These are phyloP conservation scores for Cecidostiba fungosa DNA, from an alignment of 2,888 invertebrate genomes.

Conservation along the genomic window DNA sequence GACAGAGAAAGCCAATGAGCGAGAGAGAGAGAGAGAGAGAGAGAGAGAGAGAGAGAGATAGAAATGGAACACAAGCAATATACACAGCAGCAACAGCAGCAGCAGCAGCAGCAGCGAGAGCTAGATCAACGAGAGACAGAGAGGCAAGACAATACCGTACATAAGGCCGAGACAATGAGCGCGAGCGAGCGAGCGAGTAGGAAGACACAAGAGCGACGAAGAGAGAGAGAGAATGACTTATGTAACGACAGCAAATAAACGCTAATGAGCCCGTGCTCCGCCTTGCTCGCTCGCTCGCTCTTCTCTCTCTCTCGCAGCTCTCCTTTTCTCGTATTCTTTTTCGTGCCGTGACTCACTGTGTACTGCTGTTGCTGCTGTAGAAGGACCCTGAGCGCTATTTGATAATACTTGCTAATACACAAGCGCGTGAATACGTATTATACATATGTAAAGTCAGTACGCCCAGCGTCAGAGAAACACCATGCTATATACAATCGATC, in stretches of 20 bases:
- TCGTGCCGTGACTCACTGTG: conserved; percentile 8
- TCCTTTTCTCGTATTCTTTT: conserved; percentile 7
- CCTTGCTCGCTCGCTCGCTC: conserved; percentile 67
- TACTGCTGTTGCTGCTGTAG: background rate
- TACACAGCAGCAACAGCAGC: conserved; percentile 20
- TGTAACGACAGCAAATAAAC: conserved; percentile 79
- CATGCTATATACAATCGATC: too few species aligned
- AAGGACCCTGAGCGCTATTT: conserved; percentile 44
- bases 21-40: conserved; percentile 53
- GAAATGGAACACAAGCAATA: conserved; percentile 17
- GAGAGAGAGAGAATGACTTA: conserved; percentile 71
- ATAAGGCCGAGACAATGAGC: conserved; percentile 32
- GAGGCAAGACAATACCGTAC: conserved; percentile 39
- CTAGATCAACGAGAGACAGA: conserved; percentile 56
- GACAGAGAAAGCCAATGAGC: background rate
- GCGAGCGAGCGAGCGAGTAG: conserved; percentile 8
- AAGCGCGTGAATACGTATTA: background rate
- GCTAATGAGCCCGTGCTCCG: conserved; percentile 77
- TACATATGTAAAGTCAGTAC: too few species aligned
- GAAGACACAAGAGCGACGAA: conserved; percentile 50
- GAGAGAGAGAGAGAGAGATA: conserved; percentile 27
- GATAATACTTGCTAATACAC: conserved; percentile 40
- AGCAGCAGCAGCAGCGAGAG: conserved; percentile 39
- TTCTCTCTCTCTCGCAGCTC: conserved; percentile 41
- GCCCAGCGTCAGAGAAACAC: background rate